These are phyloP conservation scores for Solea senegalensis DNA, from an alignment of 2,113 vertebrate species.

Conservation along the genomic window DNA sequence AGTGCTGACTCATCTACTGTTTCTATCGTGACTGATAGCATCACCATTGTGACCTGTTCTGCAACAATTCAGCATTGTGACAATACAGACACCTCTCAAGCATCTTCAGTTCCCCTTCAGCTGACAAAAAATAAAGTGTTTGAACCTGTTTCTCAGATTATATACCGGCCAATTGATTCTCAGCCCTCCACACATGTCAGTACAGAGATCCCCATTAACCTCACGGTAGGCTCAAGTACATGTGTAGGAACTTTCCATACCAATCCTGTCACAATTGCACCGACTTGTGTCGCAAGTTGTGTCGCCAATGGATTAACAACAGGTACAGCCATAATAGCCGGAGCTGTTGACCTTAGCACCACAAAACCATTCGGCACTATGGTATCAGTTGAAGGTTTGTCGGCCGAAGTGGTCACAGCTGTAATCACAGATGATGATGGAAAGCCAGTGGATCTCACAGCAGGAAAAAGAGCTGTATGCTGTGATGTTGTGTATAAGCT, in stretches of 20 bases:
- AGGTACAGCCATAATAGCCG: conserved; percentile 84
- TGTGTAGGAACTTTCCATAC: conserved; percentile 79
- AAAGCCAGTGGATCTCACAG: conserved; percentile 96
- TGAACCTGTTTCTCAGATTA: conserved; percentile 84
- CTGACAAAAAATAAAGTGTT: conserved; percentile 88
- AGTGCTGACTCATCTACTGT: conserved; percentile 85
- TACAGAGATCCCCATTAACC: conserved; percentile 92
- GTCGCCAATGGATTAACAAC: conserved; percentile 81
- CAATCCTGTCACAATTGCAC: conserved; percentile 82
- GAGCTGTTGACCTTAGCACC: conserved; percentile 93
- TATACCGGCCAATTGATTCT: conserved; percentile 79
- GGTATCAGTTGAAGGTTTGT: conserved; percentile 86
- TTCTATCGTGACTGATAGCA: conserved; percentile 82
- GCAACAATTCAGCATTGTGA: conserved; percentile 80
- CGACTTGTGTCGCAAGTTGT: conserved; percentile 67
- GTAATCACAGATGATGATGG: conserved; percentile 91
- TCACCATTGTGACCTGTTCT: conserved; percentile 86
- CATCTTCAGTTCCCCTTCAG: conserved; percentile 85
- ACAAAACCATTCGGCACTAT: conserved; percentile 90
- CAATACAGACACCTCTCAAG: conserved; percentile 75
- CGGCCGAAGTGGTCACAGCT: conserved; percentile 86
- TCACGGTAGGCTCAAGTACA: conserved; percentile 84
- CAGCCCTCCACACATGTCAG: conserved; percentile 75
- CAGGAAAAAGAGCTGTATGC: conserved; percentile 91
- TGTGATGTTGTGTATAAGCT: conserved; percentile 96